These are phyloP conservation scores for Chromobotia macracanthus DNA, from an alignment of 2,797 vertebrate species.

Conservation along the genomic window DNA sequence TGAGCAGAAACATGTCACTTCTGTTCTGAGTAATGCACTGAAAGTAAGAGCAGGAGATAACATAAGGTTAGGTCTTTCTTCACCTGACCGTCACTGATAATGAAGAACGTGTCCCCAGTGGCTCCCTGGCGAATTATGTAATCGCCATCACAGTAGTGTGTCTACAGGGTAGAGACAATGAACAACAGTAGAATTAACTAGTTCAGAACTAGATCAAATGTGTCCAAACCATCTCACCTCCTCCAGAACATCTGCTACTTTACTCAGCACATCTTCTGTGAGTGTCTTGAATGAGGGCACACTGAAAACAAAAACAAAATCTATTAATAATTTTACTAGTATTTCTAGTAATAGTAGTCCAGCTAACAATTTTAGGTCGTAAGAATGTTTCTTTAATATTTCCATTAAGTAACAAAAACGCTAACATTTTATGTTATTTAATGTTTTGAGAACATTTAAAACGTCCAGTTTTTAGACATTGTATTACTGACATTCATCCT, in stretches of 20 bases:
- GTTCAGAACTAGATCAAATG: not conserved
- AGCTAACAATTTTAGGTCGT: too few relatives aligned
- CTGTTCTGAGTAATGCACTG: not conserved
- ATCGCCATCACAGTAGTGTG: slow-evolving; percentile 74
- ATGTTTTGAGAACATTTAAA: too few relatives aligned
- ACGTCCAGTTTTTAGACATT: too few relatives aligned
- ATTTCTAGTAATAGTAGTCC: not conserved
- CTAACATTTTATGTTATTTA: too few relatives aligned
- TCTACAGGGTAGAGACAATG: slow-evolving; percentile 59
- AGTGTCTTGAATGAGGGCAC: slow-evolving; percentile 73
- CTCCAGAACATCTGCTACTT: slow-evolving; percentile 75
- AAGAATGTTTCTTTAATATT: too few relatives aligned
- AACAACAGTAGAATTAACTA: not conserved
- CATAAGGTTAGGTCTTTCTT: slow-evolving; percentile 48
- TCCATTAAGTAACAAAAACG: too few relatives aligned
- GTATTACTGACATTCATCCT: too few relatives aligned
- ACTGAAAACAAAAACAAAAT: slow-evolving; percentile 54
- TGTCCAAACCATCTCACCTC: slow-evolving; percentile 67
- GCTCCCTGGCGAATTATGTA: slow-evolving; percentile 79
- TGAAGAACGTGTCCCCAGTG: slow-evolving; percentile 80
- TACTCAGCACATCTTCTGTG: slow-evolving; percentile 74
- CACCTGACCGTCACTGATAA: slow-evolving; percentile 80
- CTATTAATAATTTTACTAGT: not conserved
- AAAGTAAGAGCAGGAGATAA: not conserved
- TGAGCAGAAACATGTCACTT: not conserved